Evolutionary conservation across 2,888 invertebrate genomes (phyloP).

Genomic region (Drosophila anomalata): DNA sequence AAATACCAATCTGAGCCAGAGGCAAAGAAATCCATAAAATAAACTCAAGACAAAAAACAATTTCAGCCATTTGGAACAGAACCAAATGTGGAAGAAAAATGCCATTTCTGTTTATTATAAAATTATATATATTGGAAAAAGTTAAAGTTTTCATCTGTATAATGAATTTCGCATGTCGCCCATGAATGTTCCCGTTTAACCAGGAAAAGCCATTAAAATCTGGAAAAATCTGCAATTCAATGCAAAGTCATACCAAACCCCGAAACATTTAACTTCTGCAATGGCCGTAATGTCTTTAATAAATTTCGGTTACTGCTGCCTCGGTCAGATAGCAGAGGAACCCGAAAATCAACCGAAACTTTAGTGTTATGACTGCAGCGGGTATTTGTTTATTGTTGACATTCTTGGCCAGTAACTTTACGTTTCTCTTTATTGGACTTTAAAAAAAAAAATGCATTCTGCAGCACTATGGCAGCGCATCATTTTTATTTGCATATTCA

Average conservation of each 20-base stretch:
- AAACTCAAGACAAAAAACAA: background rate
- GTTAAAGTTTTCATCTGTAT: slow-evolving; percentile 14
- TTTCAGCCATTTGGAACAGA: background rate
- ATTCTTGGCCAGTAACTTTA: slow-evolving; percentile 12
- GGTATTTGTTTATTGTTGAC: slow-evolving; percentile 28
- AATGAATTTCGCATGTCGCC: slow-evolving; percentile 1
- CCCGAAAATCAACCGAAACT: slow-evolving; percentile 15
- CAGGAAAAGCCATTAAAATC: background rate
- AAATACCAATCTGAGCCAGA: slow-evolving; percentile 22
- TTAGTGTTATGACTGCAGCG: slow-evolving; percentile 33
- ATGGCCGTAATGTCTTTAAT: slow-evolving; percentile 23
- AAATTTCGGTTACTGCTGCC: slow-evolving; percentile 26
- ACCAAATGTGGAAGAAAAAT: background rate
- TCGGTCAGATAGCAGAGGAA: slow-evolving; percentile 19
- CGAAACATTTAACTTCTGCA: slow-evolving; percentile 9
- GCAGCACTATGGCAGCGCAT: background rate
- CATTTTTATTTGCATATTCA: background rate
- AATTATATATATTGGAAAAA: slow-evolving; percentile 13
- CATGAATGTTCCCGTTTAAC: background rate
- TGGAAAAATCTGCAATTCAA: background rate
- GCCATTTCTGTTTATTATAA: slow-evolving; percentile 1
- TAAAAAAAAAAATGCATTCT: no score
- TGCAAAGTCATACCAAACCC: background rate
- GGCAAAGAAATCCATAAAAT: slow-evolving; percentile 1
- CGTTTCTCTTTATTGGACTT: no score